phyloP scores from a whole-genome alignment of 2,888 invertebrate species.

The Ceramica pisi region DNA sequence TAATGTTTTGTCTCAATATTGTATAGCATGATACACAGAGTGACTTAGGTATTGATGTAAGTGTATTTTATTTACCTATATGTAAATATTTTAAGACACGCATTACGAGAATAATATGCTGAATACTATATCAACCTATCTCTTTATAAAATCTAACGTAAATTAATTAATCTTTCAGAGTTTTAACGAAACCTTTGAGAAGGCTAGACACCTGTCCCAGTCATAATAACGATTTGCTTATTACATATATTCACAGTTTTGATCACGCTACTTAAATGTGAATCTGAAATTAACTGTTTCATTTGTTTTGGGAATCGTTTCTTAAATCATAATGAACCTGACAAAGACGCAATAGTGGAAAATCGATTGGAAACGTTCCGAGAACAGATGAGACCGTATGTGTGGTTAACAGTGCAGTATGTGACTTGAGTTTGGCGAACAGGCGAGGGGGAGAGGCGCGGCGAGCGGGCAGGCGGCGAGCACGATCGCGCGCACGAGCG shows the following conservation, averaged over 20 bases:
- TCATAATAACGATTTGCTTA: slow-evolving; percentile 51
- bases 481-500: slow-evolving; percentile 92
- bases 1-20: slow-evolving; percentile 64
- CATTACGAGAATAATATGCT: slow-evolving; percentile 36
- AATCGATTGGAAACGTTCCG: slow-evolving; percentile 10
- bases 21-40: slow-evolving; percentile 66
- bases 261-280: slow-evolving; percentile 41
- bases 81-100: slow-evolving; percentile 63
- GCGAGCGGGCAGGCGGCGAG: slow-evolving; percentile 85
- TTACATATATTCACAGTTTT: slow-evolving; percentile 45
- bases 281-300: slow-evolving; percentile 27
- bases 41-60: slow-evolving; percentile 65
- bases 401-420: slow-evolving; percentile 31
- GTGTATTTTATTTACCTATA: slow-evolving; percentile 61
- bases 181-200: slow-evolving; percentile 34
- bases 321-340: background rate
- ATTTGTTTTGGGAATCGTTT: slow-evolving; percentile 47
- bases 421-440: slow-evolving; percentile 68
- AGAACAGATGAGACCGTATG: slow-evolving; percentile 36
- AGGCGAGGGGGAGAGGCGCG: slow-evolving; percentile 91
- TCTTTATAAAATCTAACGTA: slow-evolving; percentile 32
- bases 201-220: slow-evolving; percentile 47
- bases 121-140: slow-evolving; percentile 19
- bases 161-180: slow-evolving; percentile 35
- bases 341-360: background rate